These are phyloP conservation scores for Nematostella vectensis DNA, from an alignment of 92 coral and sea anemone genomes.

Conservation along the genomic window DNA sequence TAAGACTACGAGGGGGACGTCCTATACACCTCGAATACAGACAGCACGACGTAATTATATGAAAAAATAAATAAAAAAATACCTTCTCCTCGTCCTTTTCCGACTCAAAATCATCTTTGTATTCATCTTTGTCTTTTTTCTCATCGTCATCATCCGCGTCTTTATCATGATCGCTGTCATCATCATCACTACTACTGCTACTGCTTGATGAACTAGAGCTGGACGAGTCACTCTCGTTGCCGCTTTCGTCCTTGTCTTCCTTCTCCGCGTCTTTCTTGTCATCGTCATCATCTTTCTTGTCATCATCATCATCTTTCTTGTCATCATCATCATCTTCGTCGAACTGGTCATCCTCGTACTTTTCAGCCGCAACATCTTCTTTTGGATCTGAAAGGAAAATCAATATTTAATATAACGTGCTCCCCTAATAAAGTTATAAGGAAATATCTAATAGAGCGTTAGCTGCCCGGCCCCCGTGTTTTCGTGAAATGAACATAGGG, in stretches of 20 bases:
- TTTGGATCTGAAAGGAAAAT: not conserved
- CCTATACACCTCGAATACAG: no score
- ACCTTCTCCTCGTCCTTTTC: slow-evolving; percentile 23
- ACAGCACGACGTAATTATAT: no score
- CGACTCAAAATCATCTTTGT: slow-evolving; percentile 60
- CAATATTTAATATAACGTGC: not conserved
- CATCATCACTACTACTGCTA: slow-evolving; percentile 16
- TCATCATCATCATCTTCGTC: slow-evolving; percentile 44
- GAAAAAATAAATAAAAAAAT: no score
- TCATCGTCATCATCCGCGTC: slow-evolving; percentile 29
- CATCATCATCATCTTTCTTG: slow-evolving; percentile 32
- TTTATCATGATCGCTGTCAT: slow-evolving; percentile 31
- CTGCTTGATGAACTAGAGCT: slow-evolving; percentile 1
- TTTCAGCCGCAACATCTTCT: slow-evolving; percentile 36
- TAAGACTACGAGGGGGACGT: no score
- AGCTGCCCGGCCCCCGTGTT: no score
- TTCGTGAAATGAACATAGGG: no score
- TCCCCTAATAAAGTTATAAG: no score
- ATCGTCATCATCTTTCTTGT: slow-evolving; percentile 24
- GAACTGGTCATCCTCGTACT: slow-evolving; percentile 57
- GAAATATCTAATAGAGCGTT: no score
- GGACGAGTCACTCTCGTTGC: slow-evolving; percentile 5
- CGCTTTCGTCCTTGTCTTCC: slow-evolving; percentile 15
- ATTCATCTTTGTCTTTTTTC: slow-evolving; percentile 33
- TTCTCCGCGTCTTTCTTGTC: slow-evolving; percentile 25